A percentile compares a stretch with the other conserved stretches of the same genome.
phyloP scores from a whole-genome alignment of 53 echinoderm and acorn worm species.

The Patiria pectinifera region DNA sequence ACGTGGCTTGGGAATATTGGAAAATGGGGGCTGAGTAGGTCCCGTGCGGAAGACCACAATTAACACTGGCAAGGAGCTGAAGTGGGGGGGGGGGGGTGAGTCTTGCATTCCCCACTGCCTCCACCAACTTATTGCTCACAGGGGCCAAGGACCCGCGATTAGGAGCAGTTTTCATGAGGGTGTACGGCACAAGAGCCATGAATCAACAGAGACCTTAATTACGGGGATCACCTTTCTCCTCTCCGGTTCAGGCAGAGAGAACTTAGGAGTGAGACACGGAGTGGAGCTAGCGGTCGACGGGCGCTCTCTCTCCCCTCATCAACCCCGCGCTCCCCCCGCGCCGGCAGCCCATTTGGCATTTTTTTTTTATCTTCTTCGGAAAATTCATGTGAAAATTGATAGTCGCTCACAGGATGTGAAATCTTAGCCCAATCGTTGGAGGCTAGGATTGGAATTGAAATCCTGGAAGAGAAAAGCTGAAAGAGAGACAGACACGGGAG shows the following conservation, averaged over 20 bases:
- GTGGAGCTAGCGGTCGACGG: neutral
- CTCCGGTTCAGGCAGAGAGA: neutral
- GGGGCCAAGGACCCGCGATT: neutral
- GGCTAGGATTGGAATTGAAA: conserved; percentile 16
- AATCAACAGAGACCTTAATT: conserved; percentile 54
- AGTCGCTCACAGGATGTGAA: conserved; percentile 59
- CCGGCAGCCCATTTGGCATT: conserved; percentile 33
- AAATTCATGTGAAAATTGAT: conserved; percentile 68
- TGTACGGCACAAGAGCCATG: conserved; percentile 6
- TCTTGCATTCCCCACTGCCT: neutral
- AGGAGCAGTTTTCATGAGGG: neutral
- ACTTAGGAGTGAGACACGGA: neutral
- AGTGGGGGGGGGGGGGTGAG: too few relatives aligned
- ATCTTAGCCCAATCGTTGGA: conserved; percentile 53
- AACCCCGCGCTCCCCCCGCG: neutral
- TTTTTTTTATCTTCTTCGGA: neutral
- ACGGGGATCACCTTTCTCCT: conserved; percentile 50
- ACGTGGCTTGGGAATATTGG: conserved; percentile 46
- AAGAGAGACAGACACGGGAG: conserved; percentile 9
- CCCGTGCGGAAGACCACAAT: conserved; percentile 43
- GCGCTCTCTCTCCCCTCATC: neutral
- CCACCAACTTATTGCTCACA: conserved; percentile 12
- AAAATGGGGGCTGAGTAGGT: neutral
- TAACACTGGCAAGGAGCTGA: neutral
- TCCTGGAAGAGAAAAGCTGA: neutral